Base-by-base conservation (phyloP, 2,797 vertebrate genomes). In the Nothura maculosa region DNA sequence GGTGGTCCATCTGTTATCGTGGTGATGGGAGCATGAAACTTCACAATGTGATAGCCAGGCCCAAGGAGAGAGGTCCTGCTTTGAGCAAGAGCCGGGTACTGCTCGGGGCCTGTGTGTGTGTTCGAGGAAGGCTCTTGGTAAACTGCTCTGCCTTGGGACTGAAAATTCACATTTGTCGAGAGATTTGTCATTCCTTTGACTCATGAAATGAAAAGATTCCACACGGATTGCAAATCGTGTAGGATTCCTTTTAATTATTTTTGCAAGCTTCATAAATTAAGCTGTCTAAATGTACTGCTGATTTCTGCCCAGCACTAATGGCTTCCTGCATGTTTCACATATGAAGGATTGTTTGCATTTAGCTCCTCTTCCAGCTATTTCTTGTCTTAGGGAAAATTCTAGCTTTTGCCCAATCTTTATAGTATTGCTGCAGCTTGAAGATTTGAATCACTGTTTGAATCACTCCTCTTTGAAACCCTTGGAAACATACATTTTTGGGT, bases 191-290 rank as follows among this genome's bases (percentile, higher is more conserved):
- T 64, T 91, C 48, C 25, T 92, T 92, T 80, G 76, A 61, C 64
- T 96, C 60, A 81, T 91, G 84, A 95, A 96, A 87, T 70, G 42
- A 78, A 69, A 94, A 75, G 36, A 81, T 80, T 93, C 40, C 11
- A 57, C 34, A 92, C 88, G 64, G 61, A 42, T 66, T 77, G 85
- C 82, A 88, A 91, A 89, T 57, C 55, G 64, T 55, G 43, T 76
- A 73, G 77, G 43, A 77, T 83, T 94, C 81, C 30, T 94, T 96
- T 62, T 62, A 36, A 75, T 80, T 91, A 88, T 84, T 95, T 95
- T 88, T 91, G 32, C 68, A 94, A 76, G 55, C 69, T 93, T 94
- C 62, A 88, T 96, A 93, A 95, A 93, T 96, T 93, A 92, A 92
- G 60, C 48, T 91, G 79, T 79, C 62, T 81, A 93, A 82, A 89